A percentile compares a stretch with the other conserved stretches of the same genome.
These are phyloP conservation scores for Lethenteron reissneri DNA, from an alignment of 2,113 vertebrate species.

Conservation along the genomic window DNA sequence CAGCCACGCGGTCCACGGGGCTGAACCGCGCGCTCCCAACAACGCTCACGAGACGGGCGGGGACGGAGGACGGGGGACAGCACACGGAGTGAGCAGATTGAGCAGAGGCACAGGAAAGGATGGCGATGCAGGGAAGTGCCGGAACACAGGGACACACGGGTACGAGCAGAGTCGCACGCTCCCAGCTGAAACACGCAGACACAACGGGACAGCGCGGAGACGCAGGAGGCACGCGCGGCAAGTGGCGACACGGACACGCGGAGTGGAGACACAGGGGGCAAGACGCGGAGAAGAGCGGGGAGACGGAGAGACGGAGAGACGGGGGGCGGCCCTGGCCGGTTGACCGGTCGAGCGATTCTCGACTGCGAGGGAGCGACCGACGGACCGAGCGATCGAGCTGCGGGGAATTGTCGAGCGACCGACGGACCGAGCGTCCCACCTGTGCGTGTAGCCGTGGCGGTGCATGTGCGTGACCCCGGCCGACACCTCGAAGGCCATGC, in stretches of 20 bases:
- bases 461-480: constrained; percentile 65
- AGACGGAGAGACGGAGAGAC: neutral
- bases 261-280: constrained; percentile 2
- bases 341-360: neutral
- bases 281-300: constrained; percentile 18
- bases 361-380: neutral
- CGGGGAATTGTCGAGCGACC: neutral
- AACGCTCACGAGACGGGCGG: too few species aligned
- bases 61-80: too few species aligned
- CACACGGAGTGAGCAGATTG: too few species aligned
- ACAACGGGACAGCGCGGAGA: neutral
- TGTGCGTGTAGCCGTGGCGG: constrained; percentile 64
- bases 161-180: neutral
- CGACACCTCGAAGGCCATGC: constrained; percentile 76
- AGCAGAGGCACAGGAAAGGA: too few species aligned
- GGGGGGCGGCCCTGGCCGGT: neutral
- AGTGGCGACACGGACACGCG: constrained; percentile 7
- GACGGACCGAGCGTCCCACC: constrained; percentile 23
- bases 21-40: too few species aligned
- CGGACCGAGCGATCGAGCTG: neutral
- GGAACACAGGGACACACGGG: neutral
- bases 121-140: neutral
- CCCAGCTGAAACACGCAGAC: neutral
- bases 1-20: too few species aligned
- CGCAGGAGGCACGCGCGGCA: neutral